A percentile compares a stretch with the other conserved stretches of the same genome.
Evolutionary conservation across 2,113 vertebrate species (phyloP).

Genomic region (Leptodactylus fuscus): DNA sequence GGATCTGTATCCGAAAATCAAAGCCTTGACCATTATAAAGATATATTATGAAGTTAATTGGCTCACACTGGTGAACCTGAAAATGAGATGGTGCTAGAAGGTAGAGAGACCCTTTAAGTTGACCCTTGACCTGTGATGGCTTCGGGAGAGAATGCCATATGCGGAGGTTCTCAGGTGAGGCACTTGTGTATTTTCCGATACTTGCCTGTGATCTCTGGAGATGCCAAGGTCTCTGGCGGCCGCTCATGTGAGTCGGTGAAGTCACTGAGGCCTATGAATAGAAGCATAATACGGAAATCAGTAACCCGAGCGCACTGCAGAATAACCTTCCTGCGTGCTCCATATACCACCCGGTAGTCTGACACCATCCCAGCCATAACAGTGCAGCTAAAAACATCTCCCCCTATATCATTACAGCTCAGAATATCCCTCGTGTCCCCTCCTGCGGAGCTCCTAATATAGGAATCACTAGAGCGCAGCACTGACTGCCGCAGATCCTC

Average conservation of each 20-base stretch:
- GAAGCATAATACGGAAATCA: slow-evolving; percentile 41
- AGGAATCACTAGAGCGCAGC: slow-evolving; percentile 2
- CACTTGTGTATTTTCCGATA: slow-evolving; percentile 20
- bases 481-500: not conserved
- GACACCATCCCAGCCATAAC: slow-evolving; percentile 9
- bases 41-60: not conserved
- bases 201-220: slow-evolving; percentile 13
- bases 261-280: slow-evolving; percentile 42
- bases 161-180: not conserved
- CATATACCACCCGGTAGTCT: slow-evolving; percentile 17
- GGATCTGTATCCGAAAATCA: not conserved
- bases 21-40: not conserved
- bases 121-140: not conserved
- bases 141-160: not conserved
- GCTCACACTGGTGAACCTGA: not conserved
- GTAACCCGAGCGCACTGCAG: slow-evolving; percentile 35
- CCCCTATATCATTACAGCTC: not conserved
- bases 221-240: slow-evolving; percentile 20
- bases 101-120: not conserved
- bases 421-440: slow-evolving; percentile 20
- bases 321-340: slow-evolving; percentile 35
- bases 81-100: not conserved
- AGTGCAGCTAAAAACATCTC: not conserved
- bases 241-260: slow-evolving; percentile 44
- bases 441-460: slow-evolving; percentile 29